phyloP scores from a whole-genome alignment of 2,113 vertebrate species.

The Aldabrachelys gigantea region DNA sequence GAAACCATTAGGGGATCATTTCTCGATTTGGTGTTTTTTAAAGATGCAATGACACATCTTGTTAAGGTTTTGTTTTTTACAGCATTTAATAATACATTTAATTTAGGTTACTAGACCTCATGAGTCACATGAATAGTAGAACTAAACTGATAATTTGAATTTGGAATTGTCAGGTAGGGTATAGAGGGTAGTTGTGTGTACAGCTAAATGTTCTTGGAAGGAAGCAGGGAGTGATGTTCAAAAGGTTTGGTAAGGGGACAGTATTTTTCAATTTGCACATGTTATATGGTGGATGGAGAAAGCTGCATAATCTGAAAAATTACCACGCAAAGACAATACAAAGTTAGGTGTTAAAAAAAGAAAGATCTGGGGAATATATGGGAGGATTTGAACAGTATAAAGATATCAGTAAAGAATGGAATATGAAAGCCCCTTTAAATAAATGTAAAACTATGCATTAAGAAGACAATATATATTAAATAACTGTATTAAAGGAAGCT shows the following conservation, averaged over 20 bases:
- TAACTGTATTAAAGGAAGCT: neutral
- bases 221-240: neutral
- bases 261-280: neutral
- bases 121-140: neutral
- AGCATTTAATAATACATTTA: neutral
- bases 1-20: constrained; percentile 78
- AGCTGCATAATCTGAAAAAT: neutral
- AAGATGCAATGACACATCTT: constrained; percentile 84
- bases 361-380: neutral
- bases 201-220: neutral
- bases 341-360: neutral
- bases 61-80: constrained; percentile 76
- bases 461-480: neutral
- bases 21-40: constrained; percentile 86
- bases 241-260: neutral
- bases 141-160: neutral
- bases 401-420: neutral
- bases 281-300: neutral
- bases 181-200: neutral
- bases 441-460: neutral
- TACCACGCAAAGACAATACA: neutral
- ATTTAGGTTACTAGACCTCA: neutral
- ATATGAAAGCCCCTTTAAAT: neutral
- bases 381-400: neutral
- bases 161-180: neutral